Conservation (phyloP, 2,113 vertebrate species). For the Apteryx mantelli region DNA sequence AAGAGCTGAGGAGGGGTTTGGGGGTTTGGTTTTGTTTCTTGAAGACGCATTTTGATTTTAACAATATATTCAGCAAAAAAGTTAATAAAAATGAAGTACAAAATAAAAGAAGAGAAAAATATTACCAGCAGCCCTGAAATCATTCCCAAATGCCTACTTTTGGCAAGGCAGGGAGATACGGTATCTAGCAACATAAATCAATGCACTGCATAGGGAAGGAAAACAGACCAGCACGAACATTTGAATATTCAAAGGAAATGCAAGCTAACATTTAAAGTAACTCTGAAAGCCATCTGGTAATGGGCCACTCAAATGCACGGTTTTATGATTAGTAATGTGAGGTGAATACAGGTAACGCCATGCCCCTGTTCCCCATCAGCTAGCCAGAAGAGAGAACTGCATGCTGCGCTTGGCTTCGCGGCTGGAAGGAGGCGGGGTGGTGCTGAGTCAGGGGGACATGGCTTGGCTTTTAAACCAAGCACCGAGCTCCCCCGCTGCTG, state of each 20-base stretch:
- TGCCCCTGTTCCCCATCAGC: neutral
- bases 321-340: neutral
- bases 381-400: neutral
- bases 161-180: conserved; percentile 51
- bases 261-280: neutral
- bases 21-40: conserved; percentile 22
- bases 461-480: neutral
- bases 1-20: neutral
- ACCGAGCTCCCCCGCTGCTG: neutral
- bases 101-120: conserved; percentile 42
- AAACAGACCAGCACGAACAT: neutral
- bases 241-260: conserved; percentile 28
- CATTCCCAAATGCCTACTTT: conserved; percentile 46
- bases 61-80: neutral
- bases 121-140: conserved; percentile 39
- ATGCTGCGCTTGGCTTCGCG: neutral
- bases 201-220: neutral
- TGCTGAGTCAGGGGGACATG: conserved; percentile 37
- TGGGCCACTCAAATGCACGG: neutral
- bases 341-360: neutral
- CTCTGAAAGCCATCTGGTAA: neutral
- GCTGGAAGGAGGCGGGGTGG: rapidly evolving
- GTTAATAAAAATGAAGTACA: conserved; percentile 60
- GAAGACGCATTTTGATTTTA: conserved; percentile 5
- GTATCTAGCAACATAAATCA: conserved; percentile 55